These are phyloP conservation scores for Cryptomyrus ogoouensis DNA, from an alignment of 2,113 vertebrate genomes.

Conservation along the genomic window DNA sequence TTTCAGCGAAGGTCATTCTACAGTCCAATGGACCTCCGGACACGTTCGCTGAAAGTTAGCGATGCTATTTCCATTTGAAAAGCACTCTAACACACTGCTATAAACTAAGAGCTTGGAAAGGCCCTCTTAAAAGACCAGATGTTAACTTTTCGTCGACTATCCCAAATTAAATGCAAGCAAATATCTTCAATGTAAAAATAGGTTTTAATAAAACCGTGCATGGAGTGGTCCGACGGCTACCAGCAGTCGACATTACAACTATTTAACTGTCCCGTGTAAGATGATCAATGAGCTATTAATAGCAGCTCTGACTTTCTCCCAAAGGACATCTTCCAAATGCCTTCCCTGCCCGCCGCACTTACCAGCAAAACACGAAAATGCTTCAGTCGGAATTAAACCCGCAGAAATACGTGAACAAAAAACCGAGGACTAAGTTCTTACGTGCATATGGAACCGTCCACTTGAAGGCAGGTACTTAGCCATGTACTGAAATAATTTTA, in stretches of 20 bases:
- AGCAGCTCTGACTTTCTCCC: conserved; percentile 54
- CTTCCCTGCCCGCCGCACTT: background rate
- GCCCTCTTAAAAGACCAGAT: background rate
- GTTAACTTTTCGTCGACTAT: background rate
- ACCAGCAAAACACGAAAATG: background rate
- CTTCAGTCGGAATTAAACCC: background rate
- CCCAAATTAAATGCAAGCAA: background rate
- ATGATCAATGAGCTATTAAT: conserved; percentile 56
- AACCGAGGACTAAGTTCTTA: background rate
- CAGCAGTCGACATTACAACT: background rate
- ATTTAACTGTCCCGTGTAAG: conserved; percentile 26
- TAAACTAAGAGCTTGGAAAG: background rate
- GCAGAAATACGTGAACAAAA: background rate
- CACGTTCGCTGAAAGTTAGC: background rate
- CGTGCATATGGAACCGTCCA: background rate
- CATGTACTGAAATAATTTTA: background rate
- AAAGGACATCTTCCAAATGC: conserved; percentile 55
- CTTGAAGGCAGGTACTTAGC: background rate
- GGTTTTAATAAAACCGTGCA: background rate
- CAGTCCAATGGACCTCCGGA: background rate
- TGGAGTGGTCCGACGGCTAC: background rate
- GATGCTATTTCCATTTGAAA: background rate
- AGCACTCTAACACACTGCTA: background rate
- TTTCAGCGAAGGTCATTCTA: background rate
- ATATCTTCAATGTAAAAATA: background rate